Base-by-base conservation (phyloP, 2,888 invertebrate genomes). In the Trissoscelio sp. region DNA sequence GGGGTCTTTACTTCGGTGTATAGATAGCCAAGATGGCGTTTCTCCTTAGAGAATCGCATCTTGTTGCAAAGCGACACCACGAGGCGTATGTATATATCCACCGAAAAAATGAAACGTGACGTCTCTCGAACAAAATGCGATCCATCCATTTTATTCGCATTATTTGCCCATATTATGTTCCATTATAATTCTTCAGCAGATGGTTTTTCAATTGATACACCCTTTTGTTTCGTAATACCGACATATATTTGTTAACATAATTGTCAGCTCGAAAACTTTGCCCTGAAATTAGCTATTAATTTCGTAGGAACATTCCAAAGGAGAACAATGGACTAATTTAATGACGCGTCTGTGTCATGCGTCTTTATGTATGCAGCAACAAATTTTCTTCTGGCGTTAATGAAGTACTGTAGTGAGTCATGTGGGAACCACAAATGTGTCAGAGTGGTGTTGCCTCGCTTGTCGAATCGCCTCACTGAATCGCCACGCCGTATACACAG, bases 361-460 rank as follows among this genome's bases (percentile, higher is more conserved):
- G 24, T 55, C 34, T 4, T 58, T 18, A 48, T 39, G 34, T 46
- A 20, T 28, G 12, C 7, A 14, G 62, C 22, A 62, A 69, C 77
- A 77, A 62, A 78, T 70, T 69, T 69, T 77, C 55, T 70, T 58
- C 62, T 14, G 44, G 28, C 46, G 14, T 75, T 80, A 75, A 74
- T 75, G 74, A 69, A 48, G 70, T 34, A 58, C 69, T 53, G 42
- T 48, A 60, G 80, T 82, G 55, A 79, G 81, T 84, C 86, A 84
- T 86, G 79, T 79, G 86, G 86, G 85, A 85, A 86, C 87, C 85
- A 84, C 87, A 87, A 88, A 88, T 85, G 86, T 86, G 88, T 88
- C 87, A 87, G 84, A 84, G 85, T 53, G 77, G 74, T 73, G 83
- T 84, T 69, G 84, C 83, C 82, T 39, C 28, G 67, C 66, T 18